Evolutionary conservation across 35 echinoderm and acorn worm genomes (phyloP), one percentile per base, ranked within the genome.

Genomic region (Apostichopus japonicus): DNA sequence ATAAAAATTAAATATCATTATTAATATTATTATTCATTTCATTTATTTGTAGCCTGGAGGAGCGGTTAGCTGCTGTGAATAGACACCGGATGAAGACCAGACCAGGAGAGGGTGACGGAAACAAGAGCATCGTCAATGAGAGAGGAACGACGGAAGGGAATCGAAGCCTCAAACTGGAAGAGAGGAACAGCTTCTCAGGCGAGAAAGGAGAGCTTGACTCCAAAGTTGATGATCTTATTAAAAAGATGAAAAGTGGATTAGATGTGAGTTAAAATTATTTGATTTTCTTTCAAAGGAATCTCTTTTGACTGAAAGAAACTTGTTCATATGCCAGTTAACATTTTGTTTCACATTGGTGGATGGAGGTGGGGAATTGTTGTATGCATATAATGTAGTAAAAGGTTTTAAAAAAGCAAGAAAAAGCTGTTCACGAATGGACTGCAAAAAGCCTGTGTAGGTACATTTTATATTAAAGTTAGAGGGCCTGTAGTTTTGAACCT

Each of bases 211-310:
- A 65, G 22, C 58, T 81, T 23, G 93, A 92, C n/a, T 92, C 80
- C 53, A 94, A 88, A 25, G 51, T 97, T 10, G 90, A 97, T 23
- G 79, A 89, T 16, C 76, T 97, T 53, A 97, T 97, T 65, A 93
- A 94, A 23, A 97, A 88, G 56, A 97, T 97, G 95, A 90, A 97
- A 55, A 92, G 93, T 44, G 95, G 93, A 21, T 84, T 97, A 70
- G 95, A 97, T 94, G 95, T 97, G 54, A 94, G 95, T 93, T 54
- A 33, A 33, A 33, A 33, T 33, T 0, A 33, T 33, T 33, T 33
- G 27, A 33, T 33, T 33, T 2, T 33, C 27, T 33, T 33, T 33
- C 27, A 33, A 33, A 2, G 27, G 27, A 33, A 33, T 33, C 0
- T 33, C 27, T 33, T 33, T 33, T 33, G 27, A 33, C 27, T 33